Evolutionary conservation across 2,797 vertebrate species (phyloP), one percentile per base, ranked within the genome.

Genomic region (Bradypodion pumilum): DNA sequence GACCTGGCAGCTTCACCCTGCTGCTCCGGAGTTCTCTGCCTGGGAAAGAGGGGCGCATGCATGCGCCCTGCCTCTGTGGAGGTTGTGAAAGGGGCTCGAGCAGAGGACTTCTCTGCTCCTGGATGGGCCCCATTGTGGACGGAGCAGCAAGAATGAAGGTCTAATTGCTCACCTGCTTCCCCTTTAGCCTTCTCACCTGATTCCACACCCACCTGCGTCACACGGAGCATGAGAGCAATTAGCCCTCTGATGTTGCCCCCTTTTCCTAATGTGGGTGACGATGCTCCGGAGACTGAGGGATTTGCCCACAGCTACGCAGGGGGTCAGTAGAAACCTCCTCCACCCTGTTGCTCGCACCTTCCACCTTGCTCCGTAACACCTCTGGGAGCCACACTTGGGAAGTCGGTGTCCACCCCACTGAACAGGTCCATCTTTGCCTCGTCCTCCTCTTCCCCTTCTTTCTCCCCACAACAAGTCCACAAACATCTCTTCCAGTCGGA

Each of bases 151-250:
- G 25, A 32, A 32, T 1, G 15, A 7, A 49, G 44, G 60, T 37
- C 25, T 1, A 1, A 5, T 1, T 15, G 5, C 32, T 5, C 0
- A 21, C 2, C 23, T 3, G 1, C 16, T 29, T 12, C 59, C 21
- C 44, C 2, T 6, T 0, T 1, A 1, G 19, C 27, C 42, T 32
- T 35, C 35, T 25, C 19, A 5, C 29, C 56, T 7, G 2, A 42
- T 73, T 63, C 68, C 35, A 0, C 19, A 13, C 15, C 66, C 15
- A 35, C 16, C 7, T 4, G 4, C 46, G 13, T 4, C 7, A 49
- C 46, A 7, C 13, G 12, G 46, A 49, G 46, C 1, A 49, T 49
- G 46, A 49, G 7, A 8, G 46, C 7, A n/a, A n/a, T n/a, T 19
- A 5, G 12, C 52, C 52, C 6, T 56, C 52, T 21, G 1, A 63